Evolutionary conservation across 2,113 vertebrate species (phyloP), one percentile per base, ranked within the genome.

Genomic region (Neomonachus schauinslandi): DNA sequence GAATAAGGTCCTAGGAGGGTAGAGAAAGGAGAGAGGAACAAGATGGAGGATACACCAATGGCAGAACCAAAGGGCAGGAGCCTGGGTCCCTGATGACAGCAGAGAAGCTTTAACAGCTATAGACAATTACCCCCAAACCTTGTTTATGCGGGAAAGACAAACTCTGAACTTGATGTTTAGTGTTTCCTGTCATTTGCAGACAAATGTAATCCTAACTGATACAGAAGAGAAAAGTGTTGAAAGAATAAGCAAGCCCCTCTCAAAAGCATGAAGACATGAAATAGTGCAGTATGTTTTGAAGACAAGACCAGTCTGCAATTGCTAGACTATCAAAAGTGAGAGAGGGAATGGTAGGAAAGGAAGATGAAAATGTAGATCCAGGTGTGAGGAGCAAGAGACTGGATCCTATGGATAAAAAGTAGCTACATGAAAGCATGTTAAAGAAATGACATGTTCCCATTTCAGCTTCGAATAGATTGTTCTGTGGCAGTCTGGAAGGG

Each of bases 171-270:
- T 94, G 71, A 63, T 79, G 7, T 53, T 96, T 89, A 53, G 33
- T 55, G 28, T 76, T 76, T 97, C 76, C 18, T 92, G 67, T 84
- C 55, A 69, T 87, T 76, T 91, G 13, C 63, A 90, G n/a, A 85
- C 42, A 94, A 81, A 88, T n/a, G 14, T 65, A 97, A 89, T 79
- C 42, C 31, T 63, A 96, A 72, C 24, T 95, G 57, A 80, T 26
- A 80, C 1, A 77, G 53, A 65, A 94, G 63, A 82, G 71, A 87
- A 91, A 8, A n/a, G 5, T 42, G 2, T 49, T 92, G 69, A 84
- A 95, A 89, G 36, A 92, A 92, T 51, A 94, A 86, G 61, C 61
- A 96, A 85, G 76, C 51, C 33, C 13, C 26, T 83, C 74, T 92
- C 59, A 67, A 69, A 94, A 93, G 61, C 24, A 85, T 42, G 46